Base-by-base conservation (phyloP, 2,888 invertebrate genomes). In the Diaprepes abbreviatus region DNA sequence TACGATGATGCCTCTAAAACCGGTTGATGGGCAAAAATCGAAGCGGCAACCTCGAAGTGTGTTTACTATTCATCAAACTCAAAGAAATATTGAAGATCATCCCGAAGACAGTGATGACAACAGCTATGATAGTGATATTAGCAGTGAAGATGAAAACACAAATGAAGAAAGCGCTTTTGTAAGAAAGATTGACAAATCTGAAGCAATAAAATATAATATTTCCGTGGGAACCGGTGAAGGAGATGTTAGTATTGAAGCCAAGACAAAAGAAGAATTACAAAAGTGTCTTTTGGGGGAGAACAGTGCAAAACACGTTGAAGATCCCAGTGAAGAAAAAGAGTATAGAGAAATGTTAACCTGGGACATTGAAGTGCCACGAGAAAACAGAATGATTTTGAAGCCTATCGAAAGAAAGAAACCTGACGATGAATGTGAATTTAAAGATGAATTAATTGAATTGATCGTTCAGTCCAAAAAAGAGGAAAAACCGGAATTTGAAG, bases 261-360 rank as follows among this genome's bases (percentile, higher is more conserved):
- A 72, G 57, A 73, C 73, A 16, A 73, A 65, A 33, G 75, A 76
- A 36, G 76, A 77, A 60, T 45, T 76, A 10, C 69, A 64, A 50
- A 70, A 66, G 19, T 54, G 58, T 40, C 43, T 73, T 2, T 54
- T 45, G 6, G 35, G 45, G n/a, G 36, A 45, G 1, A 31, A 16
- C n/a, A 50, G 10, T 28, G 16, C 50, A 6, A 45, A 65, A 21
- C 43, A 43, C 3, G 60, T 60, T 33, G 59, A 72, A n/a, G 68
- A 73, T n/a, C 65, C 58, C 24, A 66, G 66, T 64, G 63, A 64
- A 54, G 75, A 74, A 35, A 52, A 16, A 14, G 75, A 75, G n/a
- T 80, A 82, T 40, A 74, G 77, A n/a, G 81, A 83, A 55, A 73
- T 83, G 21, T 68, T 83, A 3, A 73, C 77, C 12, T 83, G 81